Conservation (phyloP, 2,888 invertebrate species). For the Hemithea aestivaria region DNA sequence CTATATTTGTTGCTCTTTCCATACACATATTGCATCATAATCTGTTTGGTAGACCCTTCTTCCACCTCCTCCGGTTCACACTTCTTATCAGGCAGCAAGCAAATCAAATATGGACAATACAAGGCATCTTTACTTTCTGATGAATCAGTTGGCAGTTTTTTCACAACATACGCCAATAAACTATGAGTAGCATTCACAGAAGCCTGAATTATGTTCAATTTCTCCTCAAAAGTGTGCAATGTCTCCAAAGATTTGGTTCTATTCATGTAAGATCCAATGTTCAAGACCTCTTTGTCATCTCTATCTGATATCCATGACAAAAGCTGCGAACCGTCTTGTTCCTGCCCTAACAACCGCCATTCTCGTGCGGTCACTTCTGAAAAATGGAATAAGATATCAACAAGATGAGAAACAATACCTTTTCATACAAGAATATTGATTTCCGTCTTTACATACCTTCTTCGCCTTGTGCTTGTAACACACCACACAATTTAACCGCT, state of each 20-base stretch:
- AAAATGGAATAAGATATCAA: conserved; percentile 26
- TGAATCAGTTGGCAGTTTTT: conserved; percentile 61
- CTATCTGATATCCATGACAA: conserved; percentile 81
- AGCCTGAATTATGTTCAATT: conserved; percentile 87
- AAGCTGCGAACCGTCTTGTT: conserved; percentile 86
- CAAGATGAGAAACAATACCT: conserved; percentile 1
- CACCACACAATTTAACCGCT: conserved; percentile 78
- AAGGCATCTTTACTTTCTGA: conserved; percentile 53
- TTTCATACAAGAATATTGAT: conserved; percentile 20
- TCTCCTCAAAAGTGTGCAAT: conserved; percentile 81
- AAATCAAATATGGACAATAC: conserved; percentile 83
- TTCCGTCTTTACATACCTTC: conserved; percentile 56
- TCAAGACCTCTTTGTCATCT: conserved; percentile 47
- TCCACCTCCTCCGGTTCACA: conserved; percentile 58
- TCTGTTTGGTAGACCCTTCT: conserved; percentile 82
- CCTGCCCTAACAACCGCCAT: conserved; percentile 90
- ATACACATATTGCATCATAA: conserved; percentile 89
- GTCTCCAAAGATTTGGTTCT: conserved; percentile 78
- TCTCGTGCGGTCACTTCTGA: conserved; percentile 82
- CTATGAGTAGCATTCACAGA: conserved; percentile 85
- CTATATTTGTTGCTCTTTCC: conserved; percentile 76
- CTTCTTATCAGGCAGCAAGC: conserved; percentile 69
- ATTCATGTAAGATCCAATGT: conserved; percentile 81
- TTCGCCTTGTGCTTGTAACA: conserved; percentile 68
- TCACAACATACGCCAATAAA: conserved; percentile 83